Conservation (phyloP, 2,888 invertebrate genomes). For the Chironomus tentans region DNA sequence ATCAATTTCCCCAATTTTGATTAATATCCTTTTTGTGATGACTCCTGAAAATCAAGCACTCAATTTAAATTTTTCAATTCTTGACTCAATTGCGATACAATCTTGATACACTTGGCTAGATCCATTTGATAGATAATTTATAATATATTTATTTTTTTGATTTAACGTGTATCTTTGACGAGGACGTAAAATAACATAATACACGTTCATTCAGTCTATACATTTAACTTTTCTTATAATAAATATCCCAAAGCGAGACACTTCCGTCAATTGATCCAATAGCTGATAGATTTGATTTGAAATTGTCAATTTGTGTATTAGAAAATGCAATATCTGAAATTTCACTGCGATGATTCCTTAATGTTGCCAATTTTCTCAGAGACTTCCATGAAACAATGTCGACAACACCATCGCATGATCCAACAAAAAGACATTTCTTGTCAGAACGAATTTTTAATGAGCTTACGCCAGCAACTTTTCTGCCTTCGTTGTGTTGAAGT, state of each 20-base stretch:
- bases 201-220: neutral
- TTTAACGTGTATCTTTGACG: too few species aligned
- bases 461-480: conserved; percentile 64
- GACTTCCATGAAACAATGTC: conserved; percentile 72
- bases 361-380: conserved; percentile 58
- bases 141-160: neutral
- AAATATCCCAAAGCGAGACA: conserved; percentile 67
- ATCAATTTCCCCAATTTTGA: too few species aligned
- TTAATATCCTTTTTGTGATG: too few species aligned
- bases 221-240: conserved; percentile 12
- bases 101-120: too few species aligned
- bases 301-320: conserved; percentile 51
- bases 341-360: conserved; percentile 61
- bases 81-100: too few species aligned
- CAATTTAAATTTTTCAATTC: too few species aligned
- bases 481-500: conserved; percentile 29
- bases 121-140: too few species aligned
- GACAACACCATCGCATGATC: conserved; percentile 68
- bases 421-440: conserved; percentile 61
- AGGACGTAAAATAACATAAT: too few species aligned
- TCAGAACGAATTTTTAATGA: conserved; percentile 58
- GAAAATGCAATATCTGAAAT: conserved; percentile 67
- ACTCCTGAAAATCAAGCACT: too few species aligned
- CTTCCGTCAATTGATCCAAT: conserved; percentile 64
- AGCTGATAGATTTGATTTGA: conserved; percentile 65